These are phyloP conservation scores for Alca torda DNA, from an alignment of 2,797 vertebrate genomes.

Conservation along the genomic window DNA sequence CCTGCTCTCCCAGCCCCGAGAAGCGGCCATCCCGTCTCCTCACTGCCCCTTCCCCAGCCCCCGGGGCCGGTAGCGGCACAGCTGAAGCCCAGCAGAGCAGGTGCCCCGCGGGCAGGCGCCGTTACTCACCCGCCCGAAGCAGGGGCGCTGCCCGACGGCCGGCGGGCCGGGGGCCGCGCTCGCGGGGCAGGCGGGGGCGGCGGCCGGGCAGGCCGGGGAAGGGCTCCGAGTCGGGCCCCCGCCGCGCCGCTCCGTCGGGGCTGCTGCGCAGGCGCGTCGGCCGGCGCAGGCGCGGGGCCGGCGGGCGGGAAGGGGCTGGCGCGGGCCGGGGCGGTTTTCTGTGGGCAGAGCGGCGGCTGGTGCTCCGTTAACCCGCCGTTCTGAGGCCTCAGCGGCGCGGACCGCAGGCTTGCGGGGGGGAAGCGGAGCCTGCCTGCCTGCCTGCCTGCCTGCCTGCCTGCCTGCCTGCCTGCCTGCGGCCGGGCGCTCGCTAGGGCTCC, in stretches of 20 bases:
- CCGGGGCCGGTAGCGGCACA: not conserved
- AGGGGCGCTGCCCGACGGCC: not conserved
- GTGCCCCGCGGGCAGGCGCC: not conserved
- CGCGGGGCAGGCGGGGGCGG: rapidly evolving
- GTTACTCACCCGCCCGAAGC: slow-evolving; percentile 16
- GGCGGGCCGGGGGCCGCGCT: no score
- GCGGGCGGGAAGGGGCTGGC: no score
- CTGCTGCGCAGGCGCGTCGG: not conserved
- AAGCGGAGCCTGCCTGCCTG: rapidly evolving
- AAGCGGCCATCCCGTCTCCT: not conserved
- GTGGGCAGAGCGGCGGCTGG: rapidly evolving
- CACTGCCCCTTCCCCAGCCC: not conserved
- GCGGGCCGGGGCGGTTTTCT: rapidly evolving
- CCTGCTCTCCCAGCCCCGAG: not conserved
- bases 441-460: no score
- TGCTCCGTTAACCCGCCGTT: rapidly evolving
- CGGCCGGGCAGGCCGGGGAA: not conserved
- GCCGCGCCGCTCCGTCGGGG: not conserved
- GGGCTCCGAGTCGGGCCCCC: not conserved
- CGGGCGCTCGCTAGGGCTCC: rapidly evolving
- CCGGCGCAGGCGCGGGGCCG: not conserved
- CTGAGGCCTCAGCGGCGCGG: rapidly evolving
- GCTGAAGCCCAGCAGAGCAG: no score
- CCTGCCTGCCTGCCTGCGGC: not conserved
- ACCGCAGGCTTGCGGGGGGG: rapidly evolving